Conservation (phyloP, 1,140 invertebrate species). For the Caenorhabditis tropicalis region DNA sequence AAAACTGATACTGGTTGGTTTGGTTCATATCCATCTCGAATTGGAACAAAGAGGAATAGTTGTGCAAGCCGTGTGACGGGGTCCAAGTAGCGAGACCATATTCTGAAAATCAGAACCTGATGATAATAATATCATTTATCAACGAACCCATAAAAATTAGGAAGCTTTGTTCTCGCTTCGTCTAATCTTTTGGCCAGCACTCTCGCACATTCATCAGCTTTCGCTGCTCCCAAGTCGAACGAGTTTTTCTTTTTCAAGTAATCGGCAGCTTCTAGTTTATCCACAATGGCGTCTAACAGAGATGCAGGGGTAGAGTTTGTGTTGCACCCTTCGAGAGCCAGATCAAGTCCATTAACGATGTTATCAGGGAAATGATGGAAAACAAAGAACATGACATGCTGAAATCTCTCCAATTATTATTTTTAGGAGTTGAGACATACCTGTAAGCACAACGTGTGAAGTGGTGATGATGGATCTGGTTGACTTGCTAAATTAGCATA, state of each 20-base stretch:
- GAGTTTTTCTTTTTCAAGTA: slow-evolving; percentile 2
- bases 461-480: slow-evolving; percentile 39
- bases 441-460: slow-evolving; percentile 40
- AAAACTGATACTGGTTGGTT: slow-evolving; percentile 14
- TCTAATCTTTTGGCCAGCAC: slow-evolving; percentile 8
- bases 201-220: slow-evolving; percentile 42
- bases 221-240: slow-evolving; percentile 28
- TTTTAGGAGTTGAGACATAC: neutral
- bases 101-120: neutral
- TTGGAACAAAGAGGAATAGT: slow-evolving; percentile 46
- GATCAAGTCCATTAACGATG: slow-evolving; percentile 44
- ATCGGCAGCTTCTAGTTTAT: slow-evolving; percentile 9
- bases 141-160: slow-evolving; percentile 13
- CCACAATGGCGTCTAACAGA: slow-evolving; percentile 38
- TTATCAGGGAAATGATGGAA: slow-evolving; percentile 55
- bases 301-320: slow-evolving; percentile 37
- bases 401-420: neutral
- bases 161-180: slow-evolving; percentile 28
- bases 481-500: slow-evolving; percentile 47
- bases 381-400: slow-evolving; percentile 51
- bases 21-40: slow-evolving; percentile 41
- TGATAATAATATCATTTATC: neutral
- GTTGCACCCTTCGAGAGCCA: slow-evolving; percentile 49
- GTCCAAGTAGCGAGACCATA: slow-evolving; percentile 42
- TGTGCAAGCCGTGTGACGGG: slow-evolving; percentile 44